Evolutionary conservation across 2,888 invertebrate genomes (phyloP).

Genomic region (Ichneumon xanthorius): DNA sequence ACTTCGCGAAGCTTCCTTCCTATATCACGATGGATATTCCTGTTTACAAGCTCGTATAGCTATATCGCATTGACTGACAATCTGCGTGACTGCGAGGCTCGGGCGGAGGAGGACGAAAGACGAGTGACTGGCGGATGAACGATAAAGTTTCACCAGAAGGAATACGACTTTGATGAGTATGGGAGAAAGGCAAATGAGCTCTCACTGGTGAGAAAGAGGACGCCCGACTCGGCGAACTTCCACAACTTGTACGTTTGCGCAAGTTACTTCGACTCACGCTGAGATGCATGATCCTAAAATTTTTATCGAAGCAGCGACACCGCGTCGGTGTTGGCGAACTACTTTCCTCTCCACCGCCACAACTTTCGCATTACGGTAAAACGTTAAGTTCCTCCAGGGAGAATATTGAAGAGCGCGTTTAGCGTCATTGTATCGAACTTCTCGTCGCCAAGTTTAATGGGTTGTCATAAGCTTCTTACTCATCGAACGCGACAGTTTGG

Average conservation of each 20-base stretch:
- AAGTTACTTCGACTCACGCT: neutral
- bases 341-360: neutral
- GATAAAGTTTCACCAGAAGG: slow-evolving; percentile 56
- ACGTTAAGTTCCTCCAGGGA: neutral
- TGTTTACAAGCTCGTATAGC: slow-evolving; percentile 5
- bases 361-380: neutral
- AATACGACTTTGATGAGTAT: slow-evolving; percentile 57
- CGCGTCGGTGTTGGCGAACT: neutral
- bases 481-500: neutral
- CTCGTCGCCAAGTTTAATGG: slow-evolving; percentile 2
- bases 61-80: slow-evolving; percentile 30
- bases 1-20: neutral
- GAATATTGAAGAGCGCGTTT: neutral
- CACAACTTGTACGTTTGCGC: slow-evolving; percentile 4
- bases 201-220: slow-evolving; percentile 4
- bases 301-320: slow-evolving; percentile 11
- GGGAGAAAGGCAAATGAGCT: slow-evolving; percentile 16
- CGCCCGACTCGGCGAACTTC: slow-evolving; percentile 30
- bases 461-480: neutral
- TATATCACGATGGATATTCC: neutral
- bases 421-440: neutral
- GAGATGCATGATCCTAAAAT: slow-evolving; percentile 25
- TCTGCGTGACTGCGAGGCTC: slow-evolving; percentile 52
- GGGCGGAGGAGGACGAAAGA: slow-evolving; percentile 42
- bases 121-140: slow-evolving; percentile 37